Evolutionary conservation across 1,140 invertebrate species (phyloP).

Genomic region (Lordiphosa collinella): DNA sequence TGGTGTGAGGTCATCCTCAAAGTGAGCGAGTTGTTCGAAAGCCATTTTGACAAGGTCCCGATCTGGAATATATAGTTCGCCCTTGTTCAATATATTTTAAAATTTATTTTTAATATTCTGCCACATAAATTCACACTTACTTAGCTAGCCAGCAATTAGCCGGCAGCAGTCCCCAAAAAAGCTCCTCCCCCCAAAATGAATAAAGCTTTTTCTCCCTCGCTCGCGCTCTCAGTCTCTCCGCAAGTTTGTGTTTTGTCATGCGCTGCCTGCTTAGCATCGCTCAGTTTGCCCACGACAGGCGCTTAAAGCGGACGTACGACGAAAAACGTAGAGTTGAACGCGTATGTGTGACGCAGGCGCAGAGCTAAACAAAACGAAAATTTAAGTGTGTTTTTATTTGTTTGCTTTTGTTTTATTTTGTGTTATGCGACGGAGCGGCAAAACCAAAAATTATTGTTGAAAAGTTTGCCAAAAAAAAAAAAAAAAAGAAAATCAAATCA

Average conservation of each 20-base stretch:
- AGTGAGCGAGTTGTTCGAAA: slow-evolving; percentile 57
- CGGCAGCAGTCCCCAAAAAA: no score
- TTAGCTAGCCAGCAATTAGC: slow-evolving; percentile 44
- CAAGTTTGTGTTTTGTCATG: slow-evolving; percentile 33
- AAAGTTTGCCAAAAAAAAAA: slow-evolving; percentile 31
- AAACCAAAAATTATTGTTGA: slow-evolving; percentile 20
- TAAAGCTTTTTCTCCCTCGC: slow-evolving; percentile 29
- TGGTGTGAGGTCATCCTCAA: slow-evolving; percentile 52
- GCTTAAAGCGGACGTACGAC: slow-evolving; percentile 55
- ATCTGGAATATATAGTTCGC: slow-evolving; percentile 41
- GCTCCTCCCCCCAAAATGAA: slow-evolving; percentile 15
- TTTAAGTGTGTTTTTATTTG: slow-evolving; percentile 38
- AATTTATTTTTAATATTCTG: slow-evolving; percentile 32
- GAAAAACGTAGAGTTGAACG: slow-evolving; percentile 19
- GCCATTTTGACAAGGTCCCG: slow-evolving; percentile 47
- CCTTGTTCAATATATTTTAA: slow-evolving; percentile 19
- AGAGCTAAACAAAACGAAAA: slow-evolving; percentile 26
- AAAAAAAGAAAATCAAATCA: slow-evolving; percentile 29
- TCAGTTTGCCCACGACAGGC: slow-evolving; percentile 46
- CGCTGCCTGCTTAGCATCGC: slow-evolving; percentile 23
- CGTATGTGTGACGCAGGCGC: slow-evolving; percentile 50
- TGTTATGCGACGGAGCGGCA: slow-evolving; percentile 22
- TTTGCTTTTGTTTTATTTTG: slow-evolving; percentile 43
- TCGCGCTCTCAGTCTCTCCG: slow-evolving; percentile 7
- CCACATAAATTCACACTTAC: slow-evolving; percentile 62